A percentile compares a stretch with the other conserved stretches of the same genome.
Conservation (phyloP, 2,888 invertebrate species). For the Noctuana brunneofusca region DNA sequence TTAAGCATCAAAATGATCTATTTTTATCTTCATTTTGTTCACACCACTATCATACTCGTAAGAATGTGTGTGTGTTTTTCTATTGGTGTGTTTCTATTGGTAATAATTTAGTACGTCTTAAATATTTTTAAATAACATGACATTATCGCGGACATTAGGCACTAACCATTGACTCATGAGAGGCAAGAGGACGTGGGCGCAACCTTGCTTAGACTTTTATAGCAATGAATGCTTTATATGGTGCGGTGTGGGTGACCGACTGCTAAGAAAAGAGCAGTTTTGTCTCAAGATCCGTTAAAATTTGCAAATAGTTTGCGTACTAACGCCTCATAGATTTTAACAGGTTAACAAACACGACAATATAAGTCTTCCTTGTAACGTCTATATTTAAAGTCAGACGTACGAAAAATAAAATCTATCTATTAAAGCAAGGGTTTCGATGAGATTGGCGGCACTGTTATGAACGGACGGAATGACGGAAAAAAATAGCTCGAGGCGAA, state of each 20-base stretch:
- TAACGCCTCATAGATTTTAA: not conserved
- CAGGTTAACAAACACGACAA: not conserved
- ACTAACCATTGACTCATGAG: conserved; percentile 58
- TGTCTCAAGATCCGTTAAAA: conserved; percentile 40
- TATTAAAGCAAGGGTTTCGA: no score
- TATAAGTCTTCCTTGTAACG: no score
- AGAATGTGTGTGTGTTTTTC: no score
- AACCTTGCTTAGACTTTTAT: conserved; percentile 63
- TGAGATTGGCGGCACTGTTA: no score
- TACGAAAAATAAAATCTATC: no score
- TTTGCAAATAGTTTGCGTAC: conserved; percentile 27
- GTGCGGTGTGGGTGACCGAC: conserved; percentile 58
- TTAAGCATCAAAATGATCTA: no score
- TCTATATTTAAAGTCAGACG: no score
- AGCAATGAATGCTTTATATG: conserved; percentile 56
- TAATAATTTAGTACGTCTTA: not conserved
- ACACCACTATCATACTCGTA: no score
- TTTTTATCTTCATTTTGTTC: no score
- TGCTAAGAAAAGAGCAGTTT: conserved; percentile 39
- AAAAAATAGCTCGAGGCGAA: no score
- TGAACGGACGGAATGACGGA: no score
- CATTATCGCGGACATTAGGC: conserved; percentile 13
- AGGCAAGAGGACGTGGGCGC: conserved; percentile 55
- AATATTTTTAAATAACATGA: conserved; percentile 8
- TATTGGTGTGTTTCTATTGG: no score